phyloP scores from a whole-genome alignment of 1,140 invertebrate genomes.

The Drosophila tsacasi region DNA sequence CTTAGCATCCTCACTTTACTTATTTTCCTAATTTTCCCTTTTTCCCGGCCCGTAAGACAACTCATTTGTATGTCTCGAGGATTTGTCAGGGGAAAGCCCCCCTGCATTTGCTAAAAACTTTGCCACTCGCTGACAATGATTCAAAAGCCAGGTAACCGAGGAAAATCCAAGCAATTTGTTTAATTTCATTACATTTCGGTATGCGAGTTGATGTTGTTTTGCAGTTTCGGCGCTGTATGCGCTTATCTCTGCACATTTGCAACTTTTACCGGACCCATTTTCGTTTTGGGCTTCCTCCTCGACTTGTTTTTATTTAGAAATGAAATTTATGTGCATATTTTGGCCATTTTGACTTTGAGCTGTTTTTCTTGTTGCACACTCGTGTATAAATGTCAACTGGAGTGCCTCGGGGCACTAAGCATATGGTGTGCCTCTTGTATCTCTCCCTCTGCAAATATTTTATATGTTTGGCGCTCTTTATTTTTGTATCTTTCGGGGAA shows the following conservation, averaged over 20 bases:
- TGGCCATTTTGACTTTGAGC: conserved; percentile 65
- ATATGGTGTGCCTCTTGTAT: conserved; percentile 32
- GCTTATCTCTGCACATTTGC: conserved; percentile 74
- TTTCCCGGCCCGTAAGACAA: conserved; percentile 55
- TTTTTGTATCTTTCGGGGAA: conserved; percentile 39
- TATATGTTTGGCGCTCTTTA: conserved; percentile 26
- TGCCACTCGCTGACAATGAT: conserved; percentile 65
- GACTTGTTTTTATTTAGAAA: conserved; percentile 31
- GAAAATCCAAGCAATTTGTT: conserved; percentile 69
- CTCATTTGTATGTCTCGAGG: conserved; percentile 73
- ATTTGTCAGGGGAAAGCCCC: conserved; percentile 48
- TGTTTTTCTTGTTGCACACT: conserved; percentile 60
- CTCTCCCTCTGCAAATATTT: conserved; percentile 24
- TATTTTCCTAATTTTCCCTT: conserved; percentile 9
- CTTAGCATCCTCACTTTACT: conserved; percentile 7
- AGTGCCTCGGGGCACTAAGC: conserved; percentile 43
- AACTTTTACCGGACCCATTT: conserved; percentile 48
- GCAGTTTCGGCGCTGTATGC: conserved; percentile 37
- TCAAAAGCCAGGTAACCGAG: conserved; percentile 43
- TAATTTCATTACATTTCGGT: conserved; percentile 69
- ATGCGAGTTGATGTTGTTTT: conserved; percentile 44
- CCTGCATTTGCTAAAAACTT: conserved; percentile 39
- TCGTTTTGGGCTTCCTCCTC: conserved; percentile 15
- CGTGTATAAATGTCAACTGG: conserved; percentile 51
- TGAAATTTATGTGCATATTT: conserved; percentile 80